Base-by-base conservation (phyloP, 2,888 invertebrate species). In the Boloria selene region DNA sequence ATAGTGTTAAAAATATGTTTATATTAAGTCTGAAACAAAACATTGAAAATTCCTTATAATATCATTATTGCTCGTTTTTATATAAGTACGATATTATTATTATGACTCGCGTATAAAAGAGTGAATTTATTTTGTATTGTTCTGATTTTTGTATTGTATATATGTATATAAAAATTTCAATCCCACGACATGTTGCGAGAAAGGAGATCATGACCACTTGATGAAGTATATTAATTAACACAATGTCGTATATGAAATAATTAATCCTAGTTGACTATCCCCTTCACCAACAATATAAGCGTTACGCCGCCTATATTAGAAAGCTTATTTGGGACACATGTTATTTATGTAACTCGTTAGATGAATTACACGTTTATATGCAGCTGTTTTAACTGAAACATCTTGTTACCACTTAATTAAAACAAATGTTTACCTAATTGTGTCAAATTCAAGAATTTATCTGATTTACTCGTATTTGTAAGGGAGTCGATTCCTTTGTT, bases 191-290 rank as follows among this genome's bases (percentile, higher is more conserved):
- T 10, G 31, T 47, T 54, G 5, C 13, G 26, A 6, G 22, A 47
- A 18, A 4, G 5, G n/a, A 50, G 50, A 49, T 38, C 22, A 53
- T 16, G 42, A 44, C n/a, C 22, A 22, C 49, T 53, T 42, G 13
- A 16, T 18, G 4, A 17, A 49, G 18, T 42, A n/a, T 74, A 72
- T 76, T 78, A 79, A 80, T 79, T 79, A 79, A 79, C 78, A 77
- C 73, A 74, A 78, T 79, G 77, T 79, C 78, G 79, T 82, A 80
- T 83, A 84, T 82, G 79, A 81, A 77, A 82, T 83, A 84, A 84
- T 86, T 85, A 83, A 83, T 87, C 80, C 83, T 83, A 80, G 81
- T 83, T 82, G 78, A 81, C 80, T 80, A 77, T 77, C 78, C 75
- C 73, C 79, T 78, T 73, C 73, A 76, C 72, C 62, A 61, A 70